A percentile compares a stretch with the other conserved stretches of the same genome.
Conservation (phyloP, 2,888 invertebrate genomes). For the Alsophila aescularia region DNA sequence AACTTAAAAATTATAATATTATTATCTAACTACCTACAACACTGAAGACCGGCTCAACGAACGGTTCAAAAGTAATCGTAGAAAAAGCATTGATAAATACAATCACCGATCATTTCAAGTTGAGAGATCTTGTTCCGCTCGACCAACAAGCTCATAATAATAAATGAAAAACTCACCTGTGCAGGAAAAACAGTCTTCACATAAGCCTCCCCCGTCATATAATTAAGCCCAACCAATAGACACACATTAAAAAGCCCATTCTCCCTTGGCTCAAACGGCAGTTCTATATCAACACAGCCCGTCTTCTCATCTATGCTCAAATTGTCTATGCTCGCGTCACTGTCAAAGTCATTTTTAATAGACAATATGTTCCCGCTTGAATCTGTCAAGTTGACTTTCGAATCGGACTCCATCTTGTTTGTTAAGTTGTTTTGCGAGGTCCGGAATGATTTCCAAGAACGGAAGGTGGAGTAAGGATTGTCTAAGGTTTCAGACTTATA, state of each 20-base stretch:
- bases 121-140: too few relatives aligned
- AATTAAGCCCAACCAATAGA: slow-evolving; percentile 87
- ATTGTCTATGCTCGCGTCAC: slow-evolving; percentile 55
- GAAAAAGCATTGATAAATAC: too few relatives aligned
- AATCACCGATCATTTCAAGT: too few relatives aligned
- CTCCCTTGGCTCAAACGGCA: slow-evolving; percentile 69
- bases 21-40: too few relatives aligned
- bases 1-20: too few relatives aligned
- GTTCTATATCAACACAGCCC: slow-evolving; percentile 68
- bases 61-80: too few relatives aligned
- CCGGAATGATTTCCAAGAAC: slow-evolving; percentile 79
- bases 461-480: slow-evolving; percentile 72
- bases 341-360: slow-evolving; percentile 58
- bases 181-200: slow-evolving; percentile 88
- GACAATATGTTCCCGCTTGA: slow-evolving; percentile 62
- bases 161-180: slow-evolving; percentile 84
- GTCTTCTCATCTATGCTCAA: slow-evolving; percentile 72
- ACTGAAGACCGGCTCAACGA: too few relatives aligned
- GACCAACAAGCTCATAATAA: too few relatives aligned
- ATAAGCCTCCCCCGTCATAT: slow-evolving; percentile 87
- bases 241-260: slow-evolving; percentile 87
- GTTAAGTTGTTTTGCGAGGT: slow-evolving; percentile 67
- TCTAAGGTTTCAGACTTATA: slow-evolving; percentile 67
- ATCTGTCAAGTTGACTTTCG: slow-evolving; percentile 67
- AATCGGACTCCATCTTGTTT: slow-evolving; percentile 63